Evolutionary conservation across 2,888 invertebrate genomes (phyloP), one percentile per base, ranked within the genome.

Genomic region (Eupithecia exiguata): DNA sequence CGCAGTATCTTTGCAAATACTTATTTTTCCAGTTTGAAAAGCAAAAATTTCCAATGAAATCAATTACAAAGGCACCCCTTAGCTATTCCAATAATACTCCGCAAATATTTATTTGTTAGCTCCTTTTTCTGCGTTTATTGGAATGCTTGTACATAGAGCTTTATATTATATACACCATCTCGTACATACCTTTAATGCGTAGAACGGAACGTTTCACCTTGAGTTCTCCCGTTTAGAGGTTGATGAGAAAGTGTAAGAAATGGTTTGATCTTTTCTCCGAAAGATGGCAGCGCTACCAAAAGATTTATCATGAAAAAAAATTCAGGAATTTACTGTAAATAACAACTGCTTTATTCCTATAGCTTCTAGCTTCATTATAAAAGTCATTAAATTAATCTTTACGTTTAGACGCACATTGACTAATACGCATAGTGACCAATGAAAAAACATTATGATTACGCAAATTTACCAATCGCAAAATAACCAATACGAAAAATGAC

Each of bases 61-160:
- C 66, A 71, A 71, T 71, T 71, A 67, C 38, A 65, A 49, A 38
- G 66, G 53, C 36, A 61, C 72, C 53, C 38, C 38, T 53, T 21
- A 35, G 46, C 65, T 58, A 71, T 69, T 65, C 71, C 67, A 71
- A 69, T 70, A 74, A 68, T 68, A 35, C 58, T 68, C 68, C 12
- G 65, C 69, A 74, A 74, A 74, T 74, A 74, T 71, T 71, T 71
- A 65, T 68, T 68, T 71, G 43, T 61, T 35, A 25, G 58, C 30
- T 68, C 65, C 43, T 71, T 40, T 36, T 53, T 53, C 66, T 66
- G 70, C 63, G 62, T 71, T 43, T 21, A 71, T 68, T 40, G 68
- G 68, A 74, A 68, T 25, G 68, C 68, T 71, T 74, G 63, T 66
- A 58, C 53, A 58, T 18, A 35, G 18, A 9, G 16, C 35, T 35